Evolutionary conservation across 2,888 invertebrate genomes (phyloP).

Genomic region (Conchocele bisecta): DNA sequence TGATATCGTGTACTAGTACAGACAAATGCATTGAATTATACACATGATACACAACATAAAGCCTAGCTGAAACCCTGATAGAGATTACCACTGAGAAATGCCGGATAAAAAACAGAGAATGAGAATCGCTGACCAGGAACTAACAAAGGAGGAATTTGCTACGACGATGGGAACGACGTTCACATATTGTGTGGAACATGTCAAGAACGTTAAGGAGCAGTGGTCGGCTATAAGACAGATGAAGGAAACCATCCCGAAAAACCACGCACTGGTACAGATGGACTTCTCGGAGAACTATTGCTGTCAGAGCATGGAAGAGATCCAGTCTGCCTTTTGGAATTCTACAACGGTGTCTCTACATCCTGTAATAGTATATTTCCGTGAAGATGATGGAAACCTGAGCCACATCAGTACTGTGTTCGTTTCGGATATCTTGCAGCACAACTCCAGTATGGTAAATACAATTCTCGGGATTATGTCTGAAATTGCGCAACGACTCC

Average conservation of each 20-base stretch:
- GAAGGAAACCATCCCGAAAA: conserved; percentile 22
- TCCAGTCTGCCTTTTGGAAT: too few species aligned
- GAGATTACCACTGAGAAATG: conserved; percentile 9
- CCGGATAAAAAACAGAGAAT: background rate
- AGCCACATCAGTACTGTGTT: too few species aligned
- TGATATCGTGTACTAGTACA: background rate
- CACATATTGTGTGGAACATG: conserved; percentile 9
- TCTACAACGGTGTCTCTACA: too few species aligned
- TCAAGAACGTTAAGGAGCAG: conserved; percentile 33
- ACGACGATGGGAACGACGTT: background rate
- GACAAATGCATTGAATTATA: background rate
- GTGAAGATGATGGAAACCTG: too few species aligned
- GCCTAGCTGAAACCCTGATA: too few species aligned
- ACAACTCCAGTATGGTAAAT: too few species aligned
- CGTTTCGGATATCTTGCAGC: too few species aligned
- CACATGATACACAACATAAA: background rate
- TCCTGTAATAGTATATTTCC: too few species aligned
- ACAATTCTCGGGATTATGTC: too few species aligned
- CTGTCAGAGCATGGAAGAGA: conserved; percentile 37
- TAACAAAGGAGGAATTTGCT: background rate
- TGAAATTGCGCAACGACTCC: too few species aligned
- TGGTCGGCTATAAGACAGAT: conserved; percentile 28
- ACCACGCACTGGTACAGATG: conserved; percentile 20
- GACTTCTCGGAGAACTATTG: conserved; percentile 42
- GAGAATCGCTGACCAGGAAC: background rate